Conservation (phyloP, 2,797 vertebrate species). For the Strix occidentalis region DNA sequence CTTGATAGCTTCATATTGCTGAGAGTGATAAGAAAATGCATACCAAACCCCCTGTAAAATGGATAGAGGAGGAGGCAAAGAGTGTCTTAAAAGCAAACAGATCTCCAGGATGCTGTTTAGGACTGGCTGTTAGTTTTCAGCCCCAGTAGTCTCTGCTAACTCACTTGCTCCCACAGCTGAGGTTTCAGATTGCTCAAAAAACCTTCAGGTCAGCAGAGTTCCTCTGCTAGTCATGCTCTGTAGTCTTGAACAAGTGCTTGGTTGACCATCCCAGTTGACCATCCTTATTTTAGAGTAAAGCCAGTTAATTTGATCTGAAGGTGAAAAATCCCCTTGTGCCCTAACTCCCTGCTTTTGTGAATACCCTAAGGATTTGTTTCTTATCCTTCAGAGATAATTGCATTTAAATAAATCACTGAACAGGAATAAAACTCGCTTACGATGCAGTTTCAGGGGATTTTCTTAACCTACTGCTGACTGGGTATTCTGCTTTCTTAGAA, state of each 20-base stretch:
- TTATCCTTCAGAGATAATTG: slow-evolving; percentile 34
- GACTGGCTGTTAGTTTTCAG: slow-evolving; percentile 7
- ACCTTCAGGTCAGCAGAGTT: not conserved
- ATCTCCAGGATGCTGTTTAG: not conserved
- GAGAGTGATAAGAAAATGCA: not conserved
- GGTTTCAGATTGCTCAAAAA: not conserved
- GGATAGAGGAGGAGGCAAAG: not conserved
- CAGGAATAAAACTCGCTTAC: slow-evolving; percentile 40
- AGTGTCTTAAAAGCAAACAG: not conserved
- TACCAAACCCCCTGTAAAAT: not conserved
- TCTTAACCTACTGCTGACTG: not conserved
- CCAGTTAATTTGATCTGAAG: not conserved
- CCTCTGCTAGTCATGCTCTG: not conserved
- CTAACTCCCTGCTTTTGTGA: not conserved
- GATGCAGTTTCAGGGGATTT: slow-evolving; percentile 36
- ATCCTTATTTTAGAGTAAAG: not conserved
- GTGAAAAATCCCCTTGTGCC: slow-evolving; percentile 20
- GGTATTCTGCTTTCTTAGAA: not conserved
- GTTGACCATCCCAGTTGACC: not conserved
- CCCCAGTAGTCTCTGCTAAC: not conserved
- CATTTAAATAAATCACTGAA: slow-evolving; percentile 49
- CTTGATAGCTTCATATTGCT: not conserved
- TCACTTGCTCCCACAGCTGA: not conserved
- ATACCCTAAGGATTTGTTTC: not conserved
- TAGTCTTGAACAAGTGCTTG: not conserved